Evolutionary conservation across 2,113 vertebrate species (phyloP).

Genomic region (Sphaerodactylus townsendi): DNA sequence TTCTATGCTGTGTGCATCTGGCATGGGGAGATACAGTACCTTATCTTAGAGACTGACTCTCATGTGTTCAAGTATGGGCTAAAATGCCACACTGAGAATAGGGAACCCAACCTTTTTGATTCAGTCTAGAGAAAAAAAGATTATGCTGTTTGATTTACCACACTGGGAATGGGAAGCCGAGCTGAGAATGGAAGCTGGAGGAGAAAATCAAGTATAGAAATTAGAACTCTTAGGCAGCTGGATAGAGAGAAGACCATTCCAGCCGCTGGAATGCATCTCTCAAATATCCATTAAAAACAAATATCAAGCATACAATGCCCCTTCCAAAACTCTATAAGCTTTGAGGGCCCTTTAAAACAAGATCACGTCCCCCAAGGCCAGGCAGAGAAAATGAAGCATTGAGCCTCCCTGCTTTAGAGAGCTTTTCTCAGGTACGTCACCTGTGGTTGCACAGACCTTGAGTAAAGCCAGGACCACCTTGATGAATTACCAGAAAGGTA

Average conservation of each 20-base stretch:
- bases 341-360: not conserved
- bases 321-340: not conserved
- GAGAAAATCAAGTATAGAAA: not conserved
- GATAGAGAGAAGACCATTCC: not conserved
- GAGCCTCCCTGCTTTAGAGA: fast-evolving
- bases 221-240: not conserved
- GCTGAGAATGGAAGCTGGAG: not conserved
- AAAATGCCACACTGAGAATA: not conserved
- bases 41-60: not conserved
- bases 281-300: not conserved
- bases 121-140: not conserved
- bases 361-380: not conserved
- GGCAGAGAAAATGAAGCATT: not conserved
- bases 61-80: too few relatives aligned
- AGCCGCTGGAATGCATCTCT: not conserved
- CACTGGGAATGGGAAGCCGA: not conserved
- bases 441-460: constrained; percentile 15
- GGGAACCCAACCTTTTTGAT: too few relatives aligned
- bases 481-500: constrained; percentile 41
- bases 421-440: fast-evolving
- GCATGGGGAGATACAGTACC: too few relatives aligned
- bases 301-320: not conserved
- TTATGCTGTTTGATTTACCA: not conserved
- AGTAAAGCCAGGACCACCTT: constrained; percentile 60
- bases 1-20: not conserved